Evolutionary conservation across 2,797 vertebrate species (phyloP), one percentile per base, ranked within the genome.

Genomic region (Oryzias sinensis): DNA sequence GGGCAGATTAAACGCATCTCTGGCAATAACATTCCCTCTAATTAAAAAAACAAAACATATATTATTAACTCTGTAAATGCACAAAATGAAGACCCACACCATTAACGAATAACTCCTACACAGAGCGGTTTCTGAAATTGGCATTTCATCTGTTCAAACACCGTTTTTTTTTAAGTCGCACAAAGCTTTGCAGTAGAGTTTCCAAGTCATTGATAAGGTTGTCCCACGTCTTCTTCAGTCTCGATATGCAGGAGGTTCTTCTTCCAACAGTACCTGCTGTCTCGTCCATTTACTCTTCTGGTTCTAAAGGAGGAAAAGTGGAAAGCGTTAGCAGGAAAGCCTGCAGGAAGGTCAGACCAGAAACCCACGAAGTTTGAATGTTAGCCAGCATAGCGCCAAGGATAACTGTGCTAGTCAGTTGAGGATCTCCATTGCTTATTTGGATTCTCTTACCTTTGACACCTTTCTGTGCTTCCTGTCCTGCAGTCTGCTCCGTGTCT

Each of bases 11-110:
- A 47, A 33, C 61, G 56, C 61, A 71, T 75, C 61, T 78, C 52
- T 65, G 57, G 41, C 61, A 75, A 48, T n/a, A n/a, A 41, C 55
- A 73, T 51, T 62, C 57, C 67, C 37, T 71, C 61, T 60, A 65
- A 37, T 37, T 33, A 13, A 37, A 37, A 61, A 60, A 65, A 77
- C 22, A 76, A 85, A 82, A 82, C 54, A 66, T 60, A 62, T 14
- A 55, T 51, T 43, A 56, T 74, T 72, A 59, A 66, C 51, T 62
- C 56, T 68, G n/a, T 73, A 76, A 82, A 81, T 56, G 62, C 54
- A 68, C 74, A 54, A 81, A 76, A 68, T 74, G 54, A 83, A 76
- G 66, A 83, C 87, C 85, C 70, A 87, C 81, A 85, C 85, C 84
- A 68, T 67, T 64, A 79, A 75, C 56, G 68, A 72, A n/a, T 69